A percentile compares a stretch with the other conserved stretches of the same genome.
phyloP scores from a whole-genome alignment of 2,797 vertebrate species.

The Enteromius fasciolatus region DNA sequence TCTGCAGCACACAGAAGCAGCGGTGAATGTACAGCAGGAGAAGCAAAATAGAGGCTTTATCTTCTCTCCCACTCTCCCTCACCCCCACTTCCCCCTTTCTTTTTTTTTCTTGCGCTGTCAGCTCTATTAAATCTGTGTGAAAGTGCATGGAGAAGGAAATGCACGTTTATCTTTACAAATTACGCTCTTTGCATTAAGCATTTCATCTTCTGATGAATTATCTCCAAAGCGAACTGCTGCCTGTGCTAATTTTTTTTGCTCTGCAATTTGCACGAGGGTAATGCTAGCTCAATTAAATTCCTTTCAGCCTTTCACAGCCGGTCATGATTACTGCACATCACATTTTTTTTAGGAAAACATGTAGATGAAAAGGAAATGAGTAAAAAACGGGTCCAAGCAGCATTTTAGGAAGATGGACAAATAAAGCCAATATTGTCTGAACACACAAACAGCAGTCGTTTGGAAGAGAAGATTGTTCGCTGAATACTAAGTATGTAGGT shows the following conservation, averaged over 20 bases:
- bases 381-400: constrained; percentile 3
- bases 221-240: constrained; percentile 58
- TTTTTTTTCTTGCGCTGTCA: constrained; percentile 58
- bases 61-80: constrained; percentile 48
- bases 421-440: constrained; percentile 11
- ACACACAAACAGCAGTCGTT: background rate
- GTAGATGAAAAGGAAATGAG: constrained; percentile 19
- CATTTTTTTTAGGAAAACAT: constrained; percentile 16
- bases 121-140: constrained; percentile 60
- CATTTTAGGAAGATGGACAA: constrained; percentile 22
- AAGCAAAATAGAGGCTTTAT: constrained; percentile 57
- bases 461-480: background rate
- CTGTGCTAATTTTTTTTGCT: constrained; percentile 53
- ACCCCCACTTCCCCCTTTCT: constrained; percentile 34
- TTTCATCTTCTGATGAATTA: constrained; percentile 65
- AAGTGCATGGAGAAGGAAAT: constrained; percentile 52
- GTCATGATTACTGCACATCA: constrained; percentile 21
- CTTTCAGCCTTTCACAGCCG: constrained; percentile 31
- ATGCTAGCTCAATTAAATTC: constrained; percentile 57
- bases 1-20: constrained; percentile 16
- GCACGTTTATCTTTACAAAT: constrained; percentile 65
- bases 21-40: constrained; percentile 27
- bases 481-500: background rate
- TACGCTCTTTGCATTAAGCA: constrained; percentile 58
- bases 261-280: constrained; percentile 53